Evolutionary conservation across 2,888 invertebrate species (phyloP).

Genomic region (Cyrtodaria siliqua): DNA sequence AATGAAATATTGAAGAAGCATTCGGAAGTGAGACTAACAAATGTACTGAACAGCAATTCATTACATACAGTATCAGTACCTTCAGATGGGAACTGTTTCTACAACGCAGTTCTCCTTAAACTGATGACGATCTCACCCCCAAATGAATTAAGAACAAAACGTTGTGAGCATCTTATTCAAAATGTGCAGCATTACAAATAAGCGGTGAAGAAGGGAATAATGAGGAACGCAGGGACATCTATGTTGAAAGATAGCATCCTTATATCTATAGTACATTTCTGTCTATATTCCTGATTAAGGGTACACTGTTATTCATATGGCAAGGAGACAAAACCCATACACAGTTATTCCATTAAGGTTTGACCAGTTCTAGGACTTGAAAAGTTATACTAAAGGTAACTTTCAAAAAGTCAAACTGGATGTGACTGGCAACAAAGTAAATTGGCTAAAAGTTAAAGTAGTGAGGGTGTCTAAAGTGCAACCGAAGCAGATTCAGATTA

Average conservation of each 20-base stretch:
- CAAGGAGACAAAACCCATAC: conserved; percentile 24
- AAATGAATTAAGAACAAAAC: too few relatives aligned
- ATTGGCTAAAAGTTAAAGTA: conserved; percentile 20
- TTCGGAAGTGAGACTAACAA: too few relatives aligned
- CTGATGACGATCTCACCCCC: too few relatives aligned
- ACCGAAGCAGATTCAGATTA: conserved; percentile 9
- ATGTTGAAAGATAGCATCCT: conserved; percentile 1
- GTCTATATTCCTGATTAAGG: conserved; percentile 22
- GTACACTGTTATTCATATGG: conserved; percentile 30
- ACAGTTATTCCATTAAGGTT: conserved; percentile 8
- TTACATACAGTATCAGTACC: too few relatives aligned
- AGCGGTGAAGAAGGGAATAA: neutral
- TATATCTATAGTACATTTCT: conserved; percentile 15
- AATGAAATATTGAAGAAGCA: too few relatives aligned
- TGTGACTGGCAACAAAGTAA: too few relatives aligned
- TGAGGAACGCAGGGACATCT: neutral
- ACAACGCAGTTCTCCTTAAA: too few relatives aligned
- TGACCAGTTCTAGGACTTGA: conserved; percentile 7
- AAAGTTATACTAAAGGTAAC: neutral
- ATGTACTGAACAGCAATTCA: too few relatives aligned
- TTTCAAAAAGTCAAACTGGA: conserved; percentile 1
- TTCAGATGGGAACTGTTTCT: too few relatives aligned
- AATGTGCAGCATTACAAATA: too few relatives aligned
- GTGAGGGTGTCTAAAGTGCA: neutral
- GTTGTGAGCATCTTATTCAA: too few relatives aligned